Evolutionary conservation across 2,113 vertebrate species (phyloP).

Genomic region (Nerophis ophidion): DNA sequence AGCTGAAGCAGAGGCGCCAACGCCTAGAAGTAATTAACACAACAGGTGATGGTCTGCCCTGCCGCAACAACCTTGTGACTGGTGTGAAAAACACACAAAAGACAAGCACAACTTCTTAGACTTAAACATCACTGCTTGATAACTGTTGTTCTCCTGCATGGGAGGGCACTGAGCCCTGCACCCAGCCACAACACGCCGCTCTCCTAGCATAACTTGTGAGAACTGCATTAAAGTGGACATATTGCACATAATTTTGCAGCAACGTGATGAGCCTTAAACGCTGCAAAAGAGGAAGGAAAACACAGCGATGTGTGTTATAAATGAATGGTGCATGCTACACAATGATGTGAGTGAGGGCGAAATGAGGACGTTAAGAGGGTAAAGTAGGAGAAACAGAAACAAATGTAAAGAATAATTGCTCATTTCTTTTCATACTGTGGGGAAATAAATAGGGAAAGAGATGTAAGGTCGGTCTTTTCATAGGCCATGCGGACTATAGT

Average conservation of each 20-base stretch:
- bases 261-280: constrained; percentile 39
- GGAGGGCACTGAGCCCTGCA: constrained; percentile 32
- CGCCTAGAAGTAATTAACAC: constrained; percentile 11
- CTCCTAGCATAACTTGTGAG: constrained; percentile 30
- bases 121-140: constrained; percentile 11
- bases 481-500: constrained; percentile 58
- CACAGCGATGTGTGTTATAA: constrained; percentile 8
- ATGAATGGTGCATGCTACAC: constrained; percentile 86
- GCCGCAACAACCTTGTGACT: constrained; percentile 24
- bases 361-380: constrained; percentile 53
- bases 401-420: constrained; percentile 31
- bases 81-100: constrained; percentile 27
- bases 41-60: constrained; percentile 17
- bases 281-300: constrained; percentile 43
- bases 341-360: constrained; percentile 52
- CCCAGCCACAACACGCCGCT: constrained; percentile 41
- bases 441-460: constrained; percentile 13
- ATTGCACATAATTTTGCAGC: constrained; percentile 31
- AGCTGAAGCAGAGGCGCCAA: constrained; percentile 9
- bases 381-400: constrained; percentile 54
- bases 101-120: constrained; percentile 22
- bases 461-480: constrained; percentile 56
- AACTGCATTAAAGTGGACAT: constrained; percentile 39
- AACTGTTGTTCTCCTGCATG: constrained; percentile 18
- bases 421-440: constrained; percentile 38